Base-by-base conservation (phyloP, 2,797 vertebrate species). In the Hemitrygon akajei region DNA sequence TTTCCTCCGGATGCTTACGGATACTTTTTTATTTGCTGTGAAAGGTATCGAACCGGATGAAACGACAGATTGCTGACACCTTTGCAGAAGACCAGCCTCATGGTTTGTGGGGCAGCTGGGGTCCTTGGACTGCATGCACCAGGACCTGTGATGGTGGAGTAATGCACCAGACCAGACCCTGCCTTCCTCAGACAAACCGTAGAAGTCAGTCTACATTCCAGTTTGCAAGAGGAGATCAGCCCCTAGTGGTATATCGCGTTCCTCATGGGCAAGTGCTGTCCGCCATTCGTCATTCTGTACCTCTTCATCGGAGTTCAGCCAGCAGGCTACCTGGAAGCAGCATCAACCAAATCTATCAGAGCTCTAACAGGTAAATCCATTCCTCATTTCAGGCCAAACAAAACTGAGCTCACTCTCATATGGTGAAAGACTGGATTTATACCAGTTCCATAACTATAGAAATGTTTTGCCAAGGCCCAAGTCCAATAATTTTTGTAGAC, bases 121-220 rank as follows among this genome's bases (percentile, higher is more conserved):
- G 86, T 22, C 86, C 86, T 2, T 89, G 86, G 86, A 56, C 86
- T 25, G 63, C 86, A 0, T 89, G 86, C 86, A 89, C 86, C n/a
- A 89, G 86, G 86, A 89, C 86, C 1, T 89, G 86, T 89, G 86
- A 63, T 1, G 63, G 86, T 9, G 86, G 86, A 66, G 63, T 89
- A 37, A 89, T 89, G 63, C 86, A 89, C 3, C 86, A 89, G 86
- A 89, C 86, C 3, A 60, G 86, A 7, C 86, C 86, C n/a, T 89
- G 86, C 20, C 86, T 89, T 89, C 86, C 63, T 89, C 60, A 69
- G 20, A 34, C 34, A 25, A 89, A 37, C 16, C 86, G 66, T n/a
- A 89, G 86, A 69, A 37, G 10, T 20, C 86, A 89, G 86, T 40
- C 86, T 2, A 40, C 86, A 37, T 89, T 89, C 63, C 86, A 89